A percentile compares a stretch with the other conserved stretches of the same genome.
phyloP scores from a whole-genome alignment of 2,113 vertebrate species.

The Cebus imitator region DNA sequence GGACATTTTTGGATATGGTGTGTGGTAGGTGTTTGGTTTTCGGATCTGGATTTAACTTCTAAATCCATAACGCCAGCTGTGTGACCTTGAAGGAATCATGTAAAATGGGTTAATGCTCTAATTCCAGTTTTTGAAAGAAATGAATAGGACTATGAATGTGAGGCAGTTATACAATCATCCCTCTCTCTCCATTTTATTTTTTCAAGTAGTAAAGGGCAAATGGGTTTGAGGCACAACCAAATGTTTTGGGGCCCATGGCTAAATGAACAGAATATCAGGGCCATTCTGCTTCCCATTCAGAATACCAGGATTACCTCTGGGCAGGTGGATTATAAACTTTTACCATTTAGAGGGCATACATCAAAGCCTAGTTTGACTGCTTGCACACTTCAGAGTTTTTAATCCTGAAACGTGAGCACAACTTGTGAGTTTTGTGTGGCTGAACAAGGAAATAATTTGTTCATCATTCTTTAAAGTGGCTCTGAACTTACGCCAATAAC shows the following conservation, averaged over 20 bases:
- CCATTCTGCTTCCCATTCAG: neutral
- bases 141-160: neutral
- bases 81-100: neutral
- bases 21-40: neutral
- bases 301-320: neutral
- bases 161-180: neutral
- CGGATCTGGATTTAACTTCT: constrained; percentile 23
- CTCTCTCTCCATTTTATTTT: neutral
- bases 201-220: neutral
- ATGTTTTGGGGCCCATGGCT: neutral
- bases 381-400: neutral
- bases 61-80: neutral
- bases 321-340: neutral
- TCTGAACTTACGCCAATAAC: constrained; percentile 62
- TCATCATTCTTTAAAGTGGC: constrained; percentile 46
- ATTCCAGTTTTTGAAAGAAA: neutral
- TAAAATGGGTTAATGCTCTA: neutral
- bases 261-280: neutral
- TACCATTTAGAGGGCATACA: neutral
- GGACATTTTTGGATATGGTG: neutral
- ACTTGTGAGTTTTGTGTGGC: neutral
- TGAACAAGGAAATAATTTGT: constrained; percentile 67
- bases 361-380: constrained; percentile 50
- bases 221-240: neutral
- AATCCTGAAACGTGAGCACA: constrained; percentile 59